Conservation (phyloP, 2,888 invertebrate genomes). For the Cryptus armator region DNA sequence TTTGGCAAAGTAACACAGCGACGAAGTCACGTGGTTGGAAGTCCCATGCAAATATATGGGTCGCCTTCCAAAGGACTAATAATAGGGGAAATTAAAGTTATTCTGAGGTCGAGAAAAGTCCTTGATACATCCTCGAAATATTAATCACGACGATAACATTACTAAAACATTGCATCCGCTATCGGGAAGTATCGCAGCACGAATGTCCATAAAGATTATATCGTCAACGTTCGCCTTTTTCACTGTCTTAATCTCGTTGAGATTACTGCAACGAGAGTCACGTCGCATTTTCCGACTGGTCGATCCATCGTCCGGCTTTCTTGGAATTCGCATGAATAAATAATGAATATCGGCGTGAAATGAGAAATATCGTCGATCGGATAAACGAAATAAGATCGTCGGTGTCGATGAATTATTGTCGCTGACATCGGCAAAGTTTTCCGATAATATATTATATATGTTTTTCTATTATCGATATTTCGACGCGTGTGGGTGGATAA, state of each 20-base stretch:
- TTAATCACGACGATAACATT: conserved; percentile 16
- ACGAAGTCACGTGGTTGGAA: no score
- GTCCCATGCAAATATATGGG: no score
- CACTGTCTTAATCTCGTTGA: conserved; percentile 31
- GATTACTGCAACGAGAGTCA: conserved; percentile 33
- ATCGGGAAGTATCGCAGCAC: not conserved
- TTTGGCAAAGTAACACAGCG: no score
- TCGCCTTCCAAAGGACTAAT: no score
- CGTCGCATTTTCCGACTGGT: conserved; percentile 29
- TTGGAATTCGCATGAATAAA: conserved; percentile 16
- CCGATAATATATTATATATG: not conserved
- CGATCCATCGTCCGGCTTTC: not conserved
- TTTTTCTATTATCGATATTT: not conserved
- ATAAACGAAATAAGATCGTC: conserved; percentile 12
- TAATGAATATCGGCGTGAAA: conserved; percentile 5
- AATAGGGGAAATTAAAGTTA: not conserved
- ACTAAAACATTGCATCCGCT: not conserved
- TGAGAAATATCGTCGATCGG: conserved; percentile 1
- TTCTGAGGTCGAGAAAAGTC: not conserved
- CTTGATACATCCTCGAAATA: not conserved
- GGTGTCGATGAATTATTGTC: not conserved
- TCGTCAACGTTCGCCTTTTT: not conserved
- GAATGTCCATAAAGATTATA: conserved; percentile 26
- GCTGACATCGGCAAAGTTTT: not conserved
- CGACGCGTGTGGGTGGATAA: not conserved